Evolutionary conservation across 2,888 invertebrate genomes (phyloP).

Genomic region (Timandra comae): DNA sequence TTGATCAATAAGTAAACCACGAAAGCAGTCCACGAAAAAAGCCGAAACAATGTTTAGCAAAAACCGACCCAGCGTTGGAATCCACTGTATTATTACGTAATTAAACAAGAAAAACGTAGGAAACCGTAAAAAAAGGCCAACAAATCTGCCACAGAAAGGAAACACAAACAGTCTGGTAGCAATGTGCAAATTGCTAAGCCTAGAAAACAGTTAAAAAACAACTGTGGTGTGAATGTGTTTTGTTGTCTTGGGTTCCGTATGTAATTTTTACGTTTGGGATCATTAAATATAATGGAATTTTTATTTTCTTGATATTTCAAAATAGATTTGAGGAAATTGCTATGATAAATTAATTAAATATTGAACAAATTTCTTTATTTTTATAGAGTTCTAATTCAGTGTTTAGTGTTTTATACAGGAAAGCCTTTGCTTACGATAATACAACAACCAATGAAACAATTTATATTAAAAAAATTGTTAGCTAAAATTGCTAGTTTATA

Average conservation of each 20-base stretch:
- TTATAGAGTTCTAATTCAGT: no score
- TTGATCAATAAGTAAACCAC: not conserved
- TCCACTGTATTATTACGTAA: conserved; percentile 49
- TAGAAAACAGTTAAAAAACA: conserved; percentile 45
- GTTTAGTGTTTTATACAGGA: no score
- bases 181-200: conserved; percentile 52
- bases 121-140: conserved; percentile 42
- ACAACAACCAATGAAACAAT: no score
- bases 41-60: conserved; percentile 16
- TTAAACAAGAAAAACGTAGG: conserved; percentile 45
- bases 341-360: not conserved
- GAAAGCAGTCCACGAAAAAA: conserved; percentile 11
- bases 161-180: conserved; percentile 55
- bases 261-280: not conserved
- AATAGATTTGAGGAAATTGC: not conserved
- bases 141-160: conserved; percentile 63
- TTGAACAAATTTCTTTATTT: no score
- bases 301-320: no score
- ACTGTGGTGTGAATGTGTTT: conserved; percentile 11
- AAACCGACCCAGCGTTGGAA: conserved; percentile 23
- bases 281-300: no score
- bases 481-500: no score
- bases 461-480: no score
- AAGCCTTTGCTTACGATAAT: no score
- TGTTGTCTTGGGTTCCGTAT: conserved; percentile 6